phyloP scores from a whole-genome alignment of 2,797 vertebrate genomes.

The Spinibarbus caldwelli region DNA sequence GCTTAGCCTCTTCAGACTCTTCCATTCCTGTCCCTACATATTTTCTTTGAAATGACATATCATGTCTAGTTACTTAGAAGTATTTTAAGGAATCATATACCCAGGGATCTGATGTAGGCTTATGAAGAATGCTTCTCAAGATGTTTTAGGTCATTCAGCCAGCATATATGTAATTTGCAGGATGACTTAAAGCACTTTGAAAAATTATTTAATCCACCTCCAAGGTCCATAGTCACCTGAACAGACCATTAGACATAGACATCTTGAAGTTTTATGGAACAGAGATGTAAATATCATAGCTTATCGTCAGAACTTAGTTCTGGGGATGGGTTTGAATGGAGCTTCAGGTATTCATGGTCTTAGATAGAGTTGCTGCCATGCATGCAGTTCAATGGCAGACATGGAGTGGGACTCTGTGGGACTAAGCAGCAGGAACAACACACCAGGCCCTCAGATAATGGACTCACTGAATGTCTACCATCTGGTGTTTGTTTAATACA shows the following conservation, averaged over 20 bases:
- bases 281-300: conserved; percentile 29
- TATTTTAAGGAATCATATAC: conserved; percentile 28
- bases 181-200: conserved; percentile 2
- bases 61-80: conserved; percentile 36
- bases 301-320: conserved; percentile 9
- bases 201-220: conserved; percentile 9
- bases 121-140: not conserved
- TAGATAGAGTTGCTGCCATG: conserved; percentile 54
- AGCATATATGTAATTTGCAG: not conserved
- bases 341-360: conserved; percentile 53
- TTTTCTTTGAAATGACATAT: conserved; percentile 49
- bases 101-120: not conserved
- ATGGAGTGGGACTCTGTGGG: conserved; percentile 84
- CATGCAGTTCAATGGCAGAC: conserved; percentile 60
- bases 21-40: conserved; percentile 43
- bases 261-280: not conserved
- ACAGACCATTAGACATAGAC: not conserved
- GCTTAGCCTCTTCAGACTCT: conserved; percentile 44
- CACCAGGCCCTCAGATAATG: conserved; percentile 83
- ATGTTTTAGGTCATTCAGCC: not conserved
- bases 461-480: conserved; percentile 86
- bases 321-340: conserved; percentile 39
- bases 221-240: not conserved
- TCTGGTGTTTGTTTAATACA: conserved; percentile 94
- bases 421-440: conserved; percentile 84